Evolutionary conservation across 1,140 invertebrate species (phyloP).

Genomic region (Phymorhynchus buccinoides): DNA sequence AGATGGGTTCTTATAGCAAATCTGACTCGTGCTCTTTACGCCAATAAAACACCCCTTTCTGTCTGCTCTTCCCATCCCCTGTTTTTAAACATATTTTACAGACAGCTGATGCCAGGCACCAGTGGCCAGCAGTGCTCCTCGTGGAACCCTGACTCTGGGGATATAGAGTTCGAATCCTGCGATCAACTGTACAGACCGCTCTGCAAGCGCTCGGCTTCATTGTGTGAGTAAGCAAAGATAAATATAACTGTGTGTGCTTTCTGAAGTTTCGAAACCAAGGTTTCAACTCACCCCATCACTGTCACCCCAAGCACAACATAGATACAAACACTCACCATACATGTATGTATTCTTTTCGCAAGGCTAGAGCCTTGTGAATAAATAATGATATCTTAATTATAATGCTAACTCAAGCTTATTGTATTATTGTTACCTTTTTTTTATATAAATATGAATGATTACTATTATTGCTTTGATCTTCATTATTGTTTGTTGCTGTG

Average conservation of each 20-base stretch:
- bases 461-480: no score
- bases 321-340: no score
- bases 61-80: no score
- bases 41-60: no score
- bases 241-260: background rate
- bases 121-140: constrained; percentile 9
- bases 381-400: no score
- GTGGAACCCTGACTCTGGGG: background rate
- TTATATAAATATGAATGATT: no score
- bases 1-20: no score
- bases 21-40: no score
- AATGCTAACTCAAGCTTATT: background rate
- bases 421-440: no score
- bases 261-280: background rate
- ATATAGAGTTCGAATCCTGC: background rate
- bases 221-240: background rate
- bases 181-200: background rate
- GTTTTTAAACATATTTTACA: no score
- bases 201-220: background rate
- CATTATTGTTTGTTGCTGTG: no score
- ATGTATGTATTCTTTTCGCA: background rate
- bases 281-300: background rate
- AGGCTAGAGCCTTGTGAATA: no score
- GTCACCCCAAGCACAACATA: background rate
- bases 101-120: background rate